Evolutionary conservation across 2,797 vertebrate genomes (phyloP).

Genomic region (Spinus olivaceus): DNA sequence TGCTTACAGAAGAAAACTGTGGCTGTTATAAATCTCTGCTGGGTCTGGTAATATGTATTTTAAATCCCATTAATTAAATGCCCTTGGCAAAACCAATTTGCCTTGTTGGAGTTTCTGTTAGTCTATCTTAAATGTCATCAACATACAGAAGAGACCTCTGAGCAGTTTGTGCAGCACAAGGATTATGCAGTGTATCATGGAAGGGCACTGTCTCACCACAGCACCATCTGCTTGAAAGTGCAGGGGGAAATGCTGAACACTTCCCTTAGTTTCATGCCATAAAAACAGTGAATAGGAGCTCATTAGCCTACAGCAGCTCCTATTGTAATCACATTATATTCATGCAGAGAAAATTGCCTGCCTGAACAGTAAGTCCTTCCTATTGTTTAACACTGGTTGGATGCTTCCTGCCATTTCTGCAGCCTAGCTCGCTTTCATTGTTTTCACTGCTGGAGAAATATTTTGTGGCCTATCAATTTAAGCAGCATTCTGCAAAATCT

Average conservation of each 20-base stretch:
- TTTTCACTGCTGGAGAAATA: background rate
- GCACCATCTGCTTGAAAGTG: slow-evolving; percentile 9
- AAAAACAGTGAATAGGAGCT: slow-evolving; percentile 25
- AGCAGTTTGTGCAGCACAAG: background rate
- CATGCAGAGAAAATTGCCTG: slow-evolving; percentile 53
- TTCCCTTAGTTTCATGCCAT: slow-evolving; percentile 5
- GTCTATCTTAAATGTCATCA: slow-evolving; percentile 38
- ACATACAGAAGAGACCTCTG: background rate
- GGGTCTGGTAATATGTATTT: background rate
- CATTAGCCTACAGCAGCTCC: slow-evolving; percentile 56
- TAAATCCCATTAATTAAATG: slow-evolving; percentile 20
- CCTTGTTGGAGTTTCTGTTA: background rate
- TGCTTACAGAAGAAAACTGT: background rate
- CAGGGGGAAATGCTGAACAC: background rate
- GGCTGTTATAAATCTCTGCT: background rate
- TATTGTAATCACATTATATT: slow-evolving; percentile 55
- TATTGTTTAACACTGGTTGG: slow-evolving; percentile 26
- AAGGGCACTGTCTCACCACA: background rate
- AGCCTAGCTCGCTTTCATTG: background rate
- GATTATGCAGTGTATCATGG: background rate
- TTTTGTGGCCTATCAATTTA: background rate
- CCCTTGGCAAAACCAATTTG: slow-evolving; percentile 3
- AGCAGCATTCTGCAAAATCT: background rate
- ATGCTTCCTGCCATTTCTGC: slow-evolving; percentile 16
- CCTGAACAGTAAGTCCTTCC: background rate